These are phyloP conservation scores for Tridacna gigas DNA, from an alignment of 2,888 invertebrate species.

Conservation along the genomic window DNA sequence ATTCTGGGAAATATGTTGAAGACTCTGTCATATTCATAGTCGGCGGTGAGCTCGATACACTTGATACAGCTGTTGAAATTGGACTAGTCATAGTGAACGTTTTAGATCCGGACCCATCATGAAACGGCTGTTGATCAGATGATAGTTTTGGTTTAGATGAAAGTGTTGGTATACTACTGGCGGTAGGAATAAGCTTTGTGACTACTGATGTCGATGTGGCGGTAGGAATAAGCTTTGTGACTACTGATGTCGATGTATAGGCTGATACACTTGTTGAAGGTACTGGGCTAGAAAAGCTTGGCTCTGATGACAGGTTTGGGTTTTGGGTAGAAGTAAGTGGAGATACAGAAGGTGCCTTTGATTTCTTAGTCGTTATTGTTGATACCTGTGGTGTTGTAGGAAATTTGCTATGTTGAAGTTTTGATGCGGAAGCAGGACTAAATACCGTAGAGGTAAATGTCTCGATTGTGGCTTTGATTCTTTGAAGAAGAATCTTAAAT, in stretches of 20 bases:
- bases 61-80: not conserved
- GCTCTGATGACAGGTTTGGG: too few species aligned
- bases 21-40: not conserved
- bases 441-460: not conserved
- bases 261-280: too few species aligned
- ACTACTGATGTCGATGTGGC: too few species aligned
- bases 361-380: not conserved
- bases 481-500: slow-evolving; percentile 9
- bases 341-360: not conserved
- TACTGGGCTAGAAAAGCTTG: too few species aligned
- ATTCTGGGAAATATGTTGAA: not conserved
- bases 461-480: not conserved
- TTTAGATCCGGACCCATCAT: not conserved
- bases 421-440: too few species aligned
- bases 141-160: not conserved
- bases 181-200: not conserved
- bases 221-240: not conserved
- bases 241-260: too few species aligned
- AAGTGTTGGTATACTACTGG: not conserved
- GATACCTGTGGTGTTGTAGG: not conserved
- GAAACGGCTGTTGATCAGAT: not conserved
- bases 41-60: not conserved
- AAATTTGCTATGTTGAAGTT: too few species aligned
- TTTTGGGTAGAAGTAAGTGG: too few species aligned
- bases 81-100: not conserved